A percentile compares a stretch with the other conserved stretches of the same genome.
Conservation (phyloP, 2,797 vertebrate genomes). For the Amphiprion clarkii region DNA sequence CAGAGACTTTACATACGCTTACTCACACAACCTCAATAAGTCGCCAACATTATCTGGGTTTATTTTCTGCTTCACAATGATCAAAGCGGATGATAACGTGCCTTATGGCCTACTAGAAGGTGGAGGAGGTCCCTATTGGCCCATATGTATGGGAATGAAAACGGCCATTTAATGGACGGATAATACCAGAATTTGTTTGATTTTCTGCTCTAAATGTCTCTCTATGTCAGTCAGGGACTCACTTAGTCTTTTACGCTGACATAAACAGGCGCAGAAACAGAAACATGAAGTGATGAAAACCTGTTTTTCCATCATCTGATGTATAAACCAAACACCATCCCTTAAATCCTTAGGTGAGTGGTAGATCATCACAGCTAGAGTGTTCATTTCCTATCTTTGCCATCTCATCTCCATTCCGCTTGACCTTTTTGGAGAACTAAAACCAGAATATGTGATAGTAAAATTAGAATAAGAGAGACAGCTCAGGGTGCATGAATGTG, state of each 20-base stretch:
- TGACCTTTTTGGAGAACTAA: constrained; percentile 47
- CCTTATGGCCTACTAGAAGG: too few relatives aligned
- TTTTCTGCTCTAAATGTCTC: neutral
- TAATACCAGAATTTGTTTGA: too few relatives aligned
- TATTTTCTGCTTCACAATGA: too few relatives aligned
- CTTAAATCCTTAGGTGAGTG: constrained; percentile 24
- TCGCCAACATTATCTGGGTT: too few relatives aligned
- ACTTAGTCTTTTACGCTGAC: neutral
- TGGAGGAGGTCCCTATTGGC: too few relatives aligned
- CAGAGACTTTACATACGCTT: too few relatives aligned
- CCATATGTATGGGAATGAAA: too few relatives aligned
- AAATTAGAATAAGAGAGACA: constrained; percentile 6
- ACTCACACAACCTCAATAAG: too few relatives aligned
- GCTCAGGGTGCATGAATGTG: constrained; percentile 14
- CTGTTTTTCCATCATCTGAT: constrained; percentile 1
- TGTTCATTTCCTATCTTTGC: constrained; percentile 34
- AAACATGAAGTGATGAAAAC: neutral
- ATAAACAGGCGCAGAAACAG: neutral
- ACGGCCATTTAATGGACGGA: too few relatives aligned
- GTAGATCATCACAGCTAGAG: constrained; percentile 25
- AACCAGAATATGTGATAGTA: constrained; percentile 10
- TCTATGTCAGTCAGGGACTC: neutral
- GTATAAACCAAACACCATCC: constrained; percentile 1
- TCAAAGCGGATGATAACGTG: too few relatives aligned
- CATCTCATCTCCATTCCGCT: constrained; percentile 20